A percentile compares a stretch with the other conserved stretches of the same genome.
Conservation (phyloP, 2,113 vertebrate genomes). For the Mastomys coucha region DNA sequence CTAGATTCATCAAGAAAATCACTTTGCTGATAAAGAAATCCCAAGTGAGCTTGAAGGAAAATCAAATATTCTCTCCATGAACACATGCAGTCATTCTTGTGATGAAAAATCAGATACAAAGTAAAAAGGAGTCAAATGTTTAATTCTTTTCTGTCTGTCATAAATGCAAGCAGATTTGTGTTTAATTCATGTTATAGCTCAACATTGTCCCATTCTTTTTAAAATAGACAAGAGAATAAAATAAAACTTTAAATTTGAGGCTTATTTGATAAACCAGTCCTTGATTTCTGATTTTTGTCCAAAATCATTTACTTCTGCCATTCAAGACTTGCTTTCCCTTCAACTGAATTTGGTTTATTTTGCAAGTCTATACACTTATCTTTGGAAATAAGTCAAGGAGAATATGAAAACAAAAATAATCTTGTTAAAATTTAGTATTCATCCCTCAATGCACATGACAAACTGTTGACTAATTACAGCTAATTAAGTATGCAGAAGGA, state of each 20-base stretch:
- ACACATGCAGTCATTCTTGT: constrained; percentile 32
- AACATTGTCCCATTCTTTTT: neutral
- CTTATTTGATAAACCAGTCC: neutral
- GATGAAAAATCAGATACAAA: neutral
- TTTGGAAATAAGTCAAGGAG: neutral
- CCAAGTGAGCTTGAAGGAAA: constrained; percentile 68
- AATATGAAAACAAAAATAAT: neutral
- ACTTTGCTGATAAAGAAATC: constrained; percentile 81
- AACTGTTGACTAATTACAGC: neutral
- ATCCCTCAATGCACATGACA: neutral
- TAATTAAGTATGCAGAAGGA: neutral
- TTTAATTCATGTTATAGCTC: neutral
- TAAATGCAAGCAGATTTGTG: neutral
- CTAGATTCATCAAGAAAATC: constrained; percentile 84
- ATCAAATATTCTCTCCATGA: constrained; percentile 77
- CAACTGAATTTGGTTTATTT: neutral
- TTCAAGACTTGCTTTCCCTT: neutral
- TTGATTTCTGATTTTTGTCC: neutral
- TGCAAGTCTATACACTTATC: neutral
- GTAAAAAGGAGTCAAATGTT: neutral
- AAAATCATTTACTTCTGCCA: neutral
- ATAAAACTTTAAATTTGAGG: neutral
- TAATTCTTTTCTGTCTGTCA: neutral
- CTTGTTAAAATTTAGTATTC: neutral
- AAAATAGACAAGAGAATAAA: neutral